phyloP scores from a whole-genome alignment of 2,888 invertebrate genomes.

The Autographa gamma region DNA sequence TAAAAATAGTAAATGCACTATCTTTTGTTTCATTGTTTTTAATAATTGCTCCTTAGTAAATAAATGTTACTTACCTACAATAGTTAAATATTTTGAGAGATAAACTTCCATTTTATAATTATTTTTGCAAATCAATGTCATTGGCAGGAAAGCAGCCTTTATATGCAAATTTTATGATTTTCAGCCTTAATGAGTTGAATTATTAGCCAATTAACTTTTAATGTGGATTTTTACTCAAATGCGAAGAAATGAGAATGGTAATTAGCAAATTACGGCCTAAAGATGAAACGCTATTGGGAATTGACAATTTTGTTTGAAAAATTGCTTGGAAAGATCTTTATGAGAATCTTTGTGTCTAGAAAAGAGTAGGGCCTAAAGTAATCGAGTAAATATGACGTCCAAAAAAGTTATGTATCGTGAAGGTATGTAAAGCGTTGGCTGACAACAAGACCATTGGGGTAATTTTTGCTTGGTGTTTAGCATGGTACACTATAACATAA shows the following conservation, averaged over 20 bases:
- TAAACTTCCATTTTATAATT: constrained; percentile 14
- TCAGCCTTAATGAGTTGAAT: constrained; percentile 22
- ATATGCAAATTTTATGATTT: constrained; percentile 13
- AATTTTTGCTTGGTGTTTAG: too few species aligned
- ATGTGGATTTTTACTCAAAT: constrained; percentile 22
- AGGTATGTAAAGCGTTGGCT: too few species aligned
- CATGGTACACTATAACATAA: too few species aligned
- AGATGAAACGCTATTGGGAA: neutral
- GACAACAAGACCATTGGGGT: too few species aligned
- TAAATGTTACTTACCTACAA: constrained; percentile 23
- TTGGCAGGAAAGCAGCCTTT: neutral
- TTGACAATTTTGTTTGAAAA: neutral
- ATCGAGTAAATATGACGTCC: too few species aligned
- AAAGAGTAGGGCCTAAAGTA: too few species aligned
- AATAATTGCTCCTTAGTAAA: neutral
- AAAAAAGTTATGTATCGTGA: too few species aligned
- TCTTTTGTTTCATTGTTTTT: too few species aligned
- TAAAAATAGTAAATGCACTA: too few species aligned
- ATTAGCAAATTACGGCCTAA: constrained; percentile 8
- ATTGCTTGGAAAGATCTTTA: too few species aligned
- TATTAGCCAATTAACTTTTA: constrained; percentile 18
- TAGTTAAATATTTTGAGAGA: neutral
- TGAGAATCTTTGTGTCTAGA: too few species aligned
- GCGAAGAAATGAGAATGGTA: neutral
- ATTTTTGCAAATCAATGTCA: constrained; percentile 6